Conservation (phyloP, 2,113 vertebrate genomes). For the Passerina amoena region DNA sequence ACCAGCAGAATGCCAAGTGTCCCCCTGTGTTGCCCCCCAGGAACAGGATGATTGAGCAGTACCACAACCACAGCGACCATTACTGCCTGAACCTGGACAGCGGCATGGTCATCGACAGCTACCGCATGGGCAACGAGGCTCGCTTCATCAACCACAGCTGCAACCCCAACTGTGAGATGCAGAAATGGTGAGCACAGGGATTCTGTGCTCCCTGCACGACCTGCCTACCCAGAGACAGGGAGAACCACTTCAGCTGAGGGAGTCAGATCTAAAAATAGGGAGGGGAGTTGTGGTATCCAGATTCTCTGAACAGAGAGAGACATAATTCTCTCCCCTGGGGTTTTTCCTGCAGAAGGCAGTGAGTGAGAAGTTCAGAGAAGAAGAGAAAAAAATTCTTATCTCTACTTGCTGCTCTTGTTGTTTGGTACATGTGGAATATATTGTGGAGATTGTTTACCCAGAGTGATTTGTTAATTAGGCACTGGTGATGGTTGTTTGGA, state of each 20-base stretch:
- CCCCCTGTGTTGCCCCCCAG: slow-evolving; percentile 41
- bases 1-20: not conserved
- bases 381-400: not conserved
- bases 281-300: not conserved
- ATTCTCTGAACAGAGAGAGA: no score
- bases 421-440: not conserved
- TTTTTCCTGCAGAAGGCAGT: no score
- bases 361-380: not conserved
- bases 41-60: slow-evolving; percentile 90
- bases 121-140: slow-evolving; percentile 98
- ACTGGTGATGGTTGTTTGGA: not conserved
- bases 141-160: slow-evolving; percentile 99
- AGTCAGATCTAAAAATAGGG: not conserved
- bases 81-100: slow-evolving; percentile 98
- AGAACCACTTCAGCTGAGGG: not conserved
- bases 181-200: slow-evolving; percentile 88
- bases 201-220: not conserved
- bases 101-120: slow-evolving; percentile 99
- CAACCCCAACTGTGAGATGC: slow-evolving; percentile 98
- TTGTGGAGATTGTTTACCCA: not conserved
- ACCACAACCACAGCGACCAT: slow-evolving; percentile 96
- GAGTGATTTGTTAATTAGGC: not conserved
- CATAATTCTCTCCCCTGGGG: no score
- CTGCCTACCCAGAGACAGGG: not conserved
- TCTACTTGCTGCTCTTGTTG: not conserved